Evolutionary conservation across 2,888 invertebrate species (phyloP), one percentile per base, ranked within the genome.

Genomic region (Noctua fimbriata): DNA sequence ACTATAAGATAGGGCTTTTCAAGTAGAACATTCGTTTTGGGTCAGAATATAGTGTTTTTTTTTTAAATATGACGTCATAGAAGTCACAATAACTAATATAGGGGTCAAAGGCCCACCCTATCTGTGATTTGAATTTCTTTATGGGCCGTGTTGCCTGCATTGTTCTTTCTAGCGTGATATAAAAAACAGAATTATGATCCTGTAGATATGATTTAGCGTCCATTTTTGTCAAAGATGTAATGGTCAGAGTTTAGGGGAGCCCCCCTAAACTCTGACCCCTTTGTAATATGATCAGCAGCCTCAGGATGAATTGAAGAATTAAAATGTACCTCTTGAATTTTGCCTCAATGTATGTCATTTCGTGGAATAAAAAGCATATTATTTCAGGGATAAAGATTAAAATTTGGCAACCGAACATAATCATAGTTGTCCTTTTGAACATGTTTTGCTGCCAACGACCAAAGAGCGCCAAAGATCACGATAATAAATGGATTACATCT

Each of bases 391-490:
- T 60, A 69, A 60, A 75, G 28, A 76, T 76, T 65, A 76, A 32
- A 49, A 69, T 78, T 85, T 89, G 89, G 88, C 88, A 83, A 60
- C 52, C 21, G 28, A 76, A 81, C 76, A 73, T 82, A 72, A 44
- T 49, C 41, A 70, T 81, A 79, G 58, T 52, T 69, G 49, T 67
- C 52, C 36, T 84, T 84, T 84, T 74, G 69, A 75, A 60, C 21
- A 76, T 73, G 32, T 66, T 49, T 71, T 69, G 80, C 75, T 80
- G 88, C 78, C 88, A 89, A 78, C 79, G 58, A 32, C 18, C 36
- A 73, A 58, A 41, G 16, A 74, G 71, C 67, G 76, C 80, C 79
- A 84, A 84, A 32, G 65, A 72, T 79, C 41, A 74, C 47, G 69
- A 55, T 79, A 47, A 69, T 69, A 32, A 71, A 84, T 87, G 71